Conservation (phyloP, 2,797 vertebrate species). For the Malacoctenus gilli region DNA sequence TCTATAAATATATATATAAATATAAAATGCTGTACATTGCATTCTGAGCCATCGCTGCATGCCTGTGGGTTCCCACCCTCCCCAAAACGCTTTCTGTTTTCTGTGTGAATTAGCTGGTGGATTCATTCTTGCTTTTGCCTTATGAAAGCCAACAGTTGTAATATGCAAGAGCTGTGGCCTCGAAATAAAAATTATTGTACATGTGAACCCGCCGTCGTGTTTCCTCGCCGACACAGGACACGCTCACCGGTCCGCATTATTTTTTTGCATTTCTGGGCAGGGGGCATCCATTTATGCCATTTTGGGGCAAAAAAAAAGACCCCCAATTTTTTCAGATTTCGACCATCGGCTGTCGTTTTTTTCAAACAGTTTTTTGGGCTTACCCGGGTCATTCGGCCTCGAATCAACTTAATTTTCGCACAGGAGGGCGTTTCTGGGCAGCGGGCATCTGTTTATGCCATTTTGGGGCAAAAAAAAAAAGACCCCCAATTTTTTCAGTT, state of each 20-base stretch:
- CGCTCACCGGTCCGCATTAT: neutral
- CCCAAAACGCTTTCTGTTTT: conserved; percentile 89
- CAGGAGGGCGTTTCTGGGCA: too few species aligned
- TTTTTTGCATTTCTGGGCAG: too few species aligned
- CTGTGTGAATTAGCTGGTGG: conserved; percentile 96
- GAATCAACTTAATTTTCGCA: too few species aligned
- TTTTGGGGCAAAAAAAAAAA: too few species aligned
- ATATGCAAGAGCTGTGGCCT: conserved; percentile 99
- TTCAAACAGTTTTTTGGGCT: too few species aligned
- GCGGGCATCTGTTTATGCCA: too few species aligned
- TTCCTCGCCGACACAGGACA: conserved; percentile 31
- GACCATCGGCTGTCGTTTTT: too few species aligned
- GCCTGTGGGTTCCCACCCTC: conserved; percentile 85
- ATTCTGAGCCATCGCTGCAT: conserved; percentile 96
- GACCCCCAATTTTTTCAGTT: too few species aligned
- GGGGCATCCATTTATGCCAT: too few species aligned
- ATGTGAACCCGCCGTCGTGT: conserved; percentile 77
- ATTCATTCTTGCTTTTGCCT: conserved; percentile 99
- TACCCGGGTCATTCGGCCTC: too few species aligned
- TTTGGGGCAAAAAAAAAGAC: too few species aligned
- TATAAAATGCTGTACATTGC: conserved; percentile 96
- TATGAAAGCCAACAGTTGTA: conserved; percentile 99
- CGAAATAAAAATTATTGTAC: conserved; percentile 98
- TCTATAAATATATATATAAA: conserved; percentile 82
- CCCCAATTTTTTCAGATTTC: too few species aligned